These are phyloP conservation scores for Diacarnus erythraeanus DNA, from an alignment of 37 sponge, comb jelly and placozoan genomes.

Conservation along the genomic window DNA sequence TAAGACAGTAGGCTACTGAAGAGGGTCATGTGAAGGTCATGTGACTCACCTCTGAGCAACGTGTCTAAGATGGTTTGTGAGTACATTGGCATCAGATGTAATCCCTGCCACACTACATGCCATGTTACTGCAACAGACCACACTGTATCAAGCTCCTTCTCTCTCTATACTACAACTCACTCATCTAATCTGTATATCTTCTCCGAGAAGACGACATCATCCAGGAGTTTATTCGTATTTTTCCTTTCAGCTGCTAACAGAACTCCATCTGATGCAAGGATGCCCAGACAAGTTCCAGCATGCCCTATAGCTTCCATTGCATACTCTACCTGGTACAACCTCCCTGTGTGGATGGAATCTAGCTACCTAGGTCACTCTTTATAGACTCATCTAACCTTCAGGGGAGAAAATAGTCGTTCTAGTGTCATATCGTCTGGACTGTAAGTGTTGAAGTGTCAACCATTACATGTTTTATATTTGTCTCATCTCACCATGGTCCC, in stretches of 20 bases:
- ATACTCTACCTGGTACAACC: constrained; percentile 99
- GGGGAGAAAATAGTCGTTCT: constrained; percentile 98
- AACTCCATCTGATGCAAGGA: constrained; percentile 94
- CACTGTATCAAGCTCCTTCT: not conserved
- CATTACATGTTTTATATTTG: too few relatives aligned
- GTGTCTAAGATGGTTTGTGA: constrained; percentile 78
- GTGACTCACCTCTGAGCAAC: constrained; percentile 73
- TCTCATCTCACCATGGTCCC: not conserved
- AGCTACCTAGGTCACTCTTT: not conserved
- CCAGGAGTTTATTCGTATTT: constrained; percentile 89
- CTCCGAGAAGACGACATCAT: constrained; percentile 91
- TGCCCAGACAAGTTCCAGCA: constrained; percentile 96
- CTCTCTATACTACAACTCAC: constrained; percentile 55
- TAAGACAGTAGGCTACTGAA: not conserved
- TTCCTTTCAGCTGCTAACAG: constrained; percentile 94
- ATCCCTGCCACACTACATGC: constrained; percentile 99
- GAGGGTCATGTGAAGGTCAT: not conserved
- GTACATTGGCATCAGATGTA: constrained; percentile 97
- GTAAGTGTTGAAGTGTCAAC: not conserved
- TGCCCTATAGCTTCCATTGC: constrained; percentile 98
- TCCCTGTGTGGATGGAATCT: constrained; percentile 41
- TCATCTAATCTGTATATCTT: constrained; percentile 94
- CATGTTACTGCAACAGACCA: constrained; percentile 57
- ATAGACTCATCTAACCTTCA: constrained; percentile 68
- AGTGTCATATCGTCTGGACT: constrained; percentile 94